Evolutionary conservation across 2,113 vertebrate genomes (phyloP).

Genomic region (Pelmatolapia mariae): DNA sequence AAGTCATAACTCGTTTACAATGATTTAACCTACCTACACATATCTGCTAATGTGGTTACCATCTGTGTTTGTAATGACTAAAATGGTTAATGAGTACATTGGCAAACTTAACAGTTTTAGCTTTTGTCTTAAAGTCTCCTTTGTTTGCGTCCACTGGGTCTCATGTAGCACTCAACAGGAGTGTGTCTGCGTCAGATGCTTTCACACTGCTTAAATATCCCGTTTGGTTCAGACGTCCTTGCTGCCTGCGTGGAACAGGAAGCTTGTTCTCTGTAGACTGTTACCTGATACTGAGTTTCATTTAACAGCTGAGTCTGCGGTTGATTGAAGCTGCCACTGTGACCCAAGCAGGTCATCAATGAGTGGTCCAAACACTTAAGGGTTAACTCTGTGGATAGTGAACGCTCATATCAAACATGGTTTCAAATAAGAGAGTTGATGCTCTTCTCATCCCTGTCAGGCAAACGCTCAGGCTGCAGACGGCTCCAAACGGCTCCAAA

Average conservation of each 20-base stretch:
- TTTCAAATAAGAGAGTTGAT: not conserved
- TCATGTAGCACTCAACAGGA: not conserved
- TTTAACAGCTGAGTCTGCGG: not conserved
- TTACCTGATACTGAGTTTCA: not conserved
- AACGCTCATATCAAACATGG: not conserved
- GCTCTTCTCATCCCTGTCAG: not conserved
- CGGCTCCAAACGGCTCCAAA: not conserved
- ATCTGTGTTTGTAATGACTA: not conserved
- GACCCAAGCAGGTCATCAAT: not conserved
- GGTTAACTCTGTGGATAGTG: not conserved
- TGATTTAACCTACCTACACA: not conserved
- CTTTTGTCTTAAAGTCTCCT: accelerated
- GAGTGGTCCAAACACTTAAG: accelerated
- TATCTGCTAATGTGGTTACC: not conserved
- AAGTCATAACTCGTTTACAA: not conserved
- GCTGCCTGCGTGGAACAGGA: not conserved
- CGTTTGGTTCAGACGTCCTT: not conserved
- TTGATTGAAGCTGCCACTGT: not conserved
- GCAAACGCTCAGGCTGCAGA: accelerated
- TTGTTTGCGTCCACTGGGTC: not conserved
- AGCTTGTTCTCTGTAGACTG: not conserved
- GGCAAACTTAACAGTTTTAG: not conserved
- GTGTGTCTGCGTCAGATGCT: not conserved
- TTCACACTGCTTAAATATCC: not conserved
- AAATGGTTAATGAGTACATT: not conserved